phyloP scores from a whole-genome alignment of 2,888 invertebrate genomes.

The Cetonia aurata region DNA sequence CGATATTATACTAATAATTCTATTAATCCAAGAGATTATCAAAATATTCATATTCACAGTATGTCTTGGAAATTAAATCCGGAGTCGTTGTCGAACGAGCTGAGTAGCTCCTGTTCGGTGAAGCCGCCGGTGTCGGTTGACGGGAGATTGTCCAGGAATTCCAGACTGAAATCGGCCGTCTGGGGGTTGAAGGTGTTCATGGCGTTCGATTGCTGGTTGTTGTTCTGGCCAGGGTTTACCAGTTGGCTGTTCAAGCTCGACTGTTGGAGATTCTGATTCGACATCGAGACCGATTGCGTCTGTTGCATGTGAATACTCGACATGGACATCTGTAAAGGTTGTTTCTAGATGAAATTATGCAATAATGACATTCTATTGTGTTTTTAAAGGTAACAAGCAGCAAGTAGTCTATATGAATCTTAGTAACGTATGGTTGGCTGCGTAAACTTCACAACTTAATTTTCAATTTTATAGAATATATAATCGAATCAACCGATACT shows the following conservation, averaged over 20 bases:
- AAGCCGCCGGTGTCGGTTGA: conserved; percentile 81
- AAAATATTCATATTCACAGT: conserved; percentile 45
- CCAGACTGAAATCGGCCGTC: conserved; percentile 81
- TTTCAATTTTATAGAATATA: no score
- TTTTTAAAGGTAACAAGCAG: no score
- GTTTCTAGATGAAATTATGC: no score
- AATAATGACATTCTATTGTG: no score
- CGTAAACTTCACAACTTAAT: no score
- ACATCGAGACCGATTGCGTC: conserved; percentile 75
- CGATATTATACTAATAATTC: no score
- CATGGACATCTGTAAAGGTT: conserved; percentile 68
- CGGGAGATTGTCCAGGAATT: conserved; percentile 87
- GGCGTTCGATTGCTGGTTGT: conserved; percentile 57
- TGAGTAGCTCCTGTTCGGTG: conserved; percentile 85
- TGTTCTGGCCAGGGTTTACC: conserved; percentile 58
- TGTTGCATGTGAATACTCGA: conserved; percentile 79
- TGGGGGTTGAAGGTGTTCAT: conserved; percentile 69
- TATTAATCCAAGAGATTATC: no score
- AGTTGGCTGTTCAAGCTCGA: conserved; percentile 55
- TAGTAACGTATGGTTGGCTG: no score
- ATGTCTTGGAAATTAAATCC: conserved; percentile 71
- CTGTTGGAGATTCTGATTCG: conserved; percentile 50
- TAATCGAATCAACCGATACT: no score
- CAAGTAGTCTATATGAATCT: no score
- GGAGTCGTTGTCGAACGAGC: conserved; percentile 83